phyloP scores from a whole-genome alignment of 2,888 invertebrate genomes.

The Leptopilina drosophilae region DNA sequence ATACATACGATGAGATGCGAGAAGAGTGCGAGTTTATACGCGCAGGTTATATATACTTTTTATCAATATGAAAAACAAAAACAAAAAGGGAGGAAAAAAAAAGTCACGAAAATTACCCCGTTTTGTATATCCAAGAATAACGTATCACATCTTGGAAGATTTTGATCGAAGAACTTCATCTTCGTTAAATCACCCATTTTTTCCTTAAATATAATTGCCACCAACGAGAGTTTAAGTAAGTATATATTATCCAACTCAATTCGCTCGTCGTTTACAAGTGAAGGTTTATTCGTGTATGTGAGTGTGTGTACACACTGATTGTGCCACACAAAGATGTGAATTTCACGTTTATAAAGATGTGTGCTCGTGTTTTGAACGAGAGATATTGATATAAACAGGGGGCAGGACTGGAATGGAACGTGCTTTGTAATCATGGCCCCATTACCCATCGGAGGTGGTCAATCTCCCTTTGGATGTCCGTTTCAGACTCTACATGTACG shows the following conservation, averaged over 20 bases:
- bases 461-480: slow-evolving; percentile 66
- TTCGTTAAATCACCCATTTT: slow-evolving; percentile 35
- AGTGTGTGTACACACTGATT: slow-evolving; percentile 35
- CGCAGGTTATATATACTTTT: neutral
- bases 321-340: slow-evolving; percentile 44
- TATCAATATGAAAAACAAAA: neutral
- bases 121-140: neutral
- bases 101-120: neutral
- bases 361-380: slow-evolving; percentile 61
- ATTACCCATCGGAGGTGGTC: slow-evolving; percentile 75
- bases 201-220: slow-evolving; percentile 31
- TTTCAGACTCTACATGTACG: slow-evolving; percentile 54
- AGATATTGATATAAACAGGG: slow-evolving; percentile 77
- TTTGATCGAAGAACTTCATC: slow-evolving; percentile 35
- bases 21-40: too few relatives aligned
- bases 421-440: slow-evolving; percentile 75
- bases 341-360: slow-evolving; percentile 49
- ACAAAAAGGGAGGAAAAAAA: neutral
- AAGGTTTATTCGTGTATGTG: neutral
- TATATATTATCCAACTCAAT: slow-evolving; percentile 35
- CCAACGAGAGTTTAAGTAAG: slow-evolving; percentile 39
- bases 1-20: neutral
- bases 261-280: slow-evolving; percentile 36
- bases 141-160: slow-evolving; percentile 26
- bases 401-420: slow-evolving; percentile 71